Base-by-base conservation (phyloP, 2,797 vertebrate genomes). In the Rhinoraja longicauda region DNA sequence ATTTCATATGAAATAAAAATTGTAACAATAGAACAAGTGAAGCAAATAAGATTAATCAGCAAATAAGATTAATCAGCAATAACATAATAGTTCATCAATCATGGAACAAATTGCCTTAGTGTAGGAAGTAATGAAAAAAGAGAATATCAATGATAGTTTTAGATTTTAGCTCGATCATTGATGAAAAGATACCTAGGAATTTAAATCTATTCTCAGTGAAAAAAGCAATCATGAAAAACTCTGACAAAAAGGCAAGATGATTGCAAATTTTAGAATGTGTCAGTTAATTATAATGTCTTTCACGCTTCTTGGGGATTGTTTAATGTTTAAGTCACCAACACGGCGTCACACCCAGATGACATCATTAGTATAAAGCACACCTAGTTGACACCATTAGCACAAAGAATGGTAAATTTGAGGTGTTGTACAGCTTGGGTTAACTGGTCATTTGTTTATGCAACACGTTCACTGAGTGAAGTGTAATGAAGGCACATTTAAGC, bases 61-160 rank as follows among this genome's bases (percentile, higher is more conserved):
- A 36, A n/a, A n/a, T n/a, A 29, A 88, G 7, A 88, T 64, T 36
- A 17, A 88, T 88, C 59, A 88, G 15, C 13, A 36, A n/a, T n/a
- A n/a, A n/a, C 39, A n/a, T 53, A 75, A 75, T 29, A 91, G 67
- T 72, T 45, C 26, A 67, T 53, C 90, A 73, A 45, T 29, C 21
- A 75, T 75, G 73, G 70, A 92, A 15, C 90, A 92, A 73, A 92
- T 6, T 92, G 70, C n/a, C 70, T 53, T 45, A 92, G 26, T 19
- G n/a, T 8, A 75, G 4, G 90, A 36, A 91, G 67, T 36, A 75
- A 62, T 67, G 62, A n/a, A n/a, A 62, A 67, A 32, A 36, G 1
- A 12, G 64, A 90, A 59, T 36, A 7, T 90, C 64, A 67, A 67
- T 64, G 86, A 90, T 70, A 32, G 7, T 67, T 67, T 62, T 62